phyloP scores from a whole-genome alignment of 2,888 invertebrate species.

The Idaea dimidiata region DNA sequence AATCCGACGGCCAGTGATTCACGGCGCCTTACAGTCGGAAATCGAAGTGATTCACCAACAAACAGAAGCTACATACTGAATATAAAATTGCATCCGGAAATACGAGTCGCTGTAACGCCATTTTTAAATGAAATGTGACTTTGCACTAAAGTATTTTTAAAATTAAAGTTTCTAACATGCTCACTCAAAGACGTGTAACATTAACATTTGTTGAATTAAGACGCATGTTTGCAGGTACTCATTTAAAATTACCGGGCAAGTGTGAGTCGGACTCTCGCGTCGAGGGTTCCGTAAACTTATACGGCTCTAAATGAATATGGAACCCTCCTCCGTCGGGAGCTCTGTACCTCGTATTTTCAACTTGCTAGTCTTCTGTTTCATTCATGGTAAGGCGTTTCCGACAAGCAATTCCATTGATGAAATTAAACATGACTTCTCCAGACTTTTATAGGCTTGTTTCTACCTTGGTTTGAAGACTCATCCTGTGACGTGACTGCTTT shows the following conservation, averaged over 20 bases:
- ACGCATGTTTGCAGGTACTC: too few species aligned
- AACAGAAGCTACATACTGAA: constrained; percentile 17
- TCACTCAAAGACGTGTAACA: too few species aligned
- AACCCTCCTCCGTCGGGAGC: too few species aligned
- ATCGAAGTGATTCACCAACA: constrained; percentile 33
- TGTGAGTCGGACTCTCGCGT: too few species aligned
- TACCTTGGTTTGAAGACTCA: not conserved
- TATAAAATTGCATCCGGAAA: constrained; percentile 17
- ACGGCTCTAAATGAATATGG: too few species aligned
- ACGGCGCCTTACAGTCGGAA: constrained; percentile 26
- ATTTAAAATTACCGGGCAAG: too few species aligned
- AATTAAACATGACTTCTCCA: not conserved
- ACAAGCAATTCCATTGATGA: constrained; percentile 13
- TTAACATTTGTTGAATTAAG: too few species aligned
- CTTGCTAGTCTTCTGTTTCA: constrained; percentile 8
- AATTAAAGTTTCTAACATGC: too few species aligned
- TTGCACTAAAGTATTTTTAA: not conserved
- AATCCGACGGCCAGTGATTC: constrained; percentile 24
- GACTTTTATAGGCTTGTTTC: not conserved
- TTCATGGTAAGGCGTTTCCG: constrained; percentile 15
- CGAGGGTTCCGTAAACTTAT: too few species aligned
- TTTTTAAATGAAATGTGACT: not conserved
- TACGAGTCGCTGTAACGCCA: not conserved
- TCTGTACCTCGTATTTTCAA: too few species aligned
- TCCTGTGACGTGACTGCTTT: constrained; percentile 20